These are phyloP conservation scores for Phrynosoma blainvillii DNA, from an alignment of 2,113 vertebrate species.

Conservation along the genomic window DNA sequence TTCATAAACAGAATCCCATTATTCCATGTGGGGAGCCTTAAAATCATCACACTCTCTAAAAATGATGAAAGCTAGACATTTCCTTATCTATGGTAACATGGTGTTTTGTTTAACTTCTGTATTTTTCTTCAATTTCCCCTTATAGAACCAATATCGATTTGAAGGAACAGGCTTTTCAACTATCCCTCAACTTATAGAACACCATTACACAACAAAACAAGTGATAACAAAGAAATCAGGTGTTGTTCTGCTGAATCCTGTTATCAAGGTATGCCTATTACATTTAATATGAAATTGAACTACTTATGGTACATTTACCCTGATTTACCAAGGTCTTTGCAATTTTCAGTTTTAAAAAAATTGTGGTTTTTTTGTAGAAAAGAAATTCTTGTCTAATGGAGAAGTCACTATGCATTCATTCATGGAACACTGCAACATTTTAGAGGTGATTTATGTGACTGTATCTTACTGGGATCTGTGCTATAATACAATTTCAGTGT, in stretches of 20 bases:
- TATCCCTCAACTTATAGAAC: constrained; percentile 96
- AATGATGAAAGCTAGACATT: not conserved
- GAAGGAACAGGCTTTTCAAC: constrained; percentile 95
- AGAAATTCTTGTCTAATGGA: not conserved
- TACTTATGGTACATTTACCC: not conserved
- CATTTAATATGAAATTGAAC: constrained; percentile 7
- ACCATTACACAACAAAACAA: constrained; percentile 94
- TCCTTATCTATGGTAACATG: not conserved
- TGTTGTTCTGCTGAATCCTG: constrained; percentile 90
- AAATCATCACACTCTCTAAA: not conserved
- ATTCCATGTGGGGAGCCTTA: not conserved
- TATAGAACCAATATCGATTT: constrained; percentile 93
- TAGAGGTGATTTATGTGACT: too few species aligned
- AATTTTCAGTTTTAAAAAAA: not conserved
- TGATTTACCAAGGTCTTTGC: not conserved
- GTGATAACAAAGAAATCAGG: constrained; percentile 99
- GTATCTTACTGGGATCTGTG: too few species aligned
- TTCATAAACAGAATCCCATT: not conserved
- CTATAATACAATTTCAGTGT: too few species aligned
- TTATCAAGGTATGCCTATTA: constrained; percentile 85
- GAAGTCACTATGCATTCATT: not conserved
- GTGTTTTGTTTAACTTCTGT: not conserved
- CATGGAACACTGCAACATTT: not conserved
- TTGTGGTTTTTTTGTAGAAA: not conserved
- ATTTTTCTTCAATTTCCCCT: constrained; percentile 37